Evolutionary conservation across 2,797 vertebrate species (phyloP).

Genomic region (Pangasius macronema): DNA sequence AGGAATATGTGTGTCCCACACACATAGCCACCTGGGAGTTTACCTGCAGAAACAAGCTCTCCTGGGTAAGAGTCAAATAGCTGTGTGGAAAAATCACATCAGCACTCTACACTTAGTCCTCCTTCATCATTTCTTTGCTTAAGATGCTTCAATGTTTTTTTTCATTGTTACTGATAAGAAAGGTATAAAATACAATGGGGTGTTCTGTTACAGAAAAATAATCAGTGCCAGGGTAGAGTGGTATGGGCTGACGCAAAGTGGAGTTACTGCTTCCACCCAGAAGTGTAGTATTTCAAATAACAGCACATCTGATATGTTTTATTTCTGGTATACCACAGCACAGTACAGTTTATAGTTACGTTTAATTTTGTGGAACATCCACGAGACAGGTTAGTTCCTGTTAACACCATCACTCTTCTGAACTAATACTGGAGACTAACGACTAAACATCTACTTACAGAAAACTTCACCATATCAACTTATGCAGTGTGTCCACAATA

Average conservation of each 20-base stretch:
- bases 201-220: not conserved
- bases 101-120: not conserved
- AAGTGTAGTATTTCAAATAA: not conserved
- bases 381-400: not conserved
- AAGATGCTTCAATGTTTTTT: not conserved
- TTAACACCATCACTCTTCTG: not conserved
- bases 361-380: not conserved
- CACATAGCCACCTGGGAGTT: constrained; percentile 76
- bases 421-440: not conserved
- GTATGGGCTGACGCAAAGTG: not conserved
- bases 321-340: not conserved
- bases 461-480: not conserved
- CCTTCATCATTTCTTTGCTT: not conserved
- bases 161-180: not conserved
- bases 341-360: not conserved
- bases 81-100: not conserved
- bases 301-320: no score
- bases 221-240: not conserved
- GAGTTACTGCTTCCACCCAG: not conserved
- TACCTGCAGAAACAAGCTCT: constrained; percentile 68
- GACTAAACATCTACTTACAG: not conserved
- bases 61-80: constrained; percentile 69
- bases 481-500: not conserved
- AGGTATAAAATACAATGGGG: not conserved
- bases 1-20: constrained; percentile 75